Evolutionary conservation across 2,113 vertebrate genomes (phyloP).

Genomic region (Rhinichthys klamathensis): DNA sequence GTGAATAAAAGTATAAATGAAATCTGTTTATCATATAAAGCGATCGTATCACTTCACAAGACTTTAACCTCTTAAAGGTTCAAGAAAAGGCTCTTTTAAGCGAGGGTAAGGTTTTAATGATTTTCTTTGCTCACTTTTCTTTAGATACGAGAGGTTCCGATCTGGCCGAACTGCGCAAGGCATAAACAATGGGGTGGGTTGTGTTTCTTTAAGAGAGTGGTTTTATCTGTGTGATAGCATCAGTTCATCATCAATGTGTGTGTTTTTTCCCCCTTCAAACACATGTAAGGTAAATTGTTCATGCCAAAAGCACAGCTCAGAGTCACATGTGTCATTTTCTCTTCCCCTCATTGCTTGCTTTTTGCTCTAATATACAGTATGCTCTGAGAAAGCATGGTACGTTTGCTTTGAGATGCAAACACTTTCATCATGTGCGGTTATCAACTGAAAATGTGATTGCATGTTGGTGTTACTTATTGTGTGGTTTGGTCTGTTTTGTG

Average conservation of each 20-base stretch:
- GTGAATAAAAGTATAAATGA: too few relatives aligned
- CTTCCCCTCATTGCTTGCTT: conserved; percentile 38
- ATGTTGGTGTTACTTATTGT: conserved; percentile 55
- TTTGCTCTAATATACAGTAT: background rate
- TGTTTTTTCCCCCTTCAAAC: background rate
- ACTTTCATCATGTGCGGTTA: conserved; percentile 12
- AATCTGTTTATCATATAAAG: too few relatives aligned
- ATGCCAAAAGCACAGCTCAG: conserved; percentile 8
- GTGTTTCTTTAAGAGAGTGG: background rate
- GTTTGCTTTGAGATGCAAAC: conserved; percentile 22
- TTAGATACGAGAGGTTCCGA: conserved; percentile 92
- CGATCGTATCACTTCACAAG: too few relatives aligned
- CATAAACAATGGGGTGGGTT: conserved; percentile 92
- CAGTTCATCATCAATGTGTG: conserved; percentile 24
- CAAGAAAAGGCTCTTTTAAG: background rate
- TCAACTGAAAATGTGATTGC: conserved; percentile 38
- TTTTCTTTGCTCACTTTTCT: background rate
- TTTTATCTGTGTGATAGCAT: background rate
- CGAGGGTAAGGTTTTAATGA: background rate
- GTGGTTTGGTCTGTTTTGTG: conserved; percentile 49
- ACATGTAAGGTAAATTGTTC: conserved; percentile 10
- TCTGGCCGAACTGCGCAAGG: conserved; percentile 85
- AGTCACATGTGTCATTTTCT: background rate
- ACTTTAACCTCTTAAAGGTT: background rate
- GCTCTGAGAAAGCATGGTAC: conserved; percentile 13